Evolutionary conservation across 2,888 invertebrate species (phyloP), one percentile per base, ranked within the genome.

Genomic region (Bombylius major): DNA sequence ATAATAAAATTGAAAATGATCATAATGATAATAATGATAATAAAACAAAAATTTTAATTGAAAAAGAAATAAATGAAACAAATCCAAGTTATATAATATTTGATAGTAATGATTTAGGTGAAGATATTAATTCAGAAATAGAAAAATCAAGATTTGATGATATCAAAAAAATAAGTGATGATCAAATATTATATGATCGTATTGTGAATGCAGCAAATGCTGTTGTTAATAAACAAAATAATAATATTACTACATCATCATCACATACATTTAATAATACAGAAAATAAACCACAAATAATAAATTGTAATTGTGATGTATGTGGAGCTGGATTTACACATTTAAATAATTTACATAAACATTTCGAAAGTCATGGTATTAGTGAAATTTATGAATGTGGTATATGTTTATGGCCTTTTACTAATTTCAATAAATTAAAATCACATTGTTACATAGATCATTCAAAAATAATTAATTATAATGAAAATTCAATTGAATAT

Each of bases 301-400:
- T 56, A 9, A 56, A 56, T 47, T 56, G 49, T 33, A 58, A 51
- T 14, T 61, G 61, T 33, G 58, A 59, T 32, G 51, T 56, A 13
- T 62, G 62, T 48, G 60, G 60, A 4, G 62, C 62, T 31, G 60
- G 60, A 8, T 62, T 62, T 46, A 56, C 55, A 3, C 58, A 62
- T 13, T 9, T 56, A 23, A 56, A 54, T 13, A 60, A 60, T 57
- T 56, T 59, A 5, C 49, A 23, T 32, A 52, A 56, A 4, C 62
- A 62, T 55, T 45, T 56, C 5, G 45, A 49, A 5, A 48, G 48
- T 5, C 55, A 55, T 47, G 47, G 44, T 13, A 11, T 50, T 12
- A 31, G 32, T n/a, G 51, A 55, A n/a, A 13, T 55, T 4, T 51
- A 42, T 14, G 47, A 33, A 6, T 55, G 55, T 32, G 9, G 42